Conservation (phyloP, 2,113 vertebrate species). For the Chaetodon trifascialis region DNA sequence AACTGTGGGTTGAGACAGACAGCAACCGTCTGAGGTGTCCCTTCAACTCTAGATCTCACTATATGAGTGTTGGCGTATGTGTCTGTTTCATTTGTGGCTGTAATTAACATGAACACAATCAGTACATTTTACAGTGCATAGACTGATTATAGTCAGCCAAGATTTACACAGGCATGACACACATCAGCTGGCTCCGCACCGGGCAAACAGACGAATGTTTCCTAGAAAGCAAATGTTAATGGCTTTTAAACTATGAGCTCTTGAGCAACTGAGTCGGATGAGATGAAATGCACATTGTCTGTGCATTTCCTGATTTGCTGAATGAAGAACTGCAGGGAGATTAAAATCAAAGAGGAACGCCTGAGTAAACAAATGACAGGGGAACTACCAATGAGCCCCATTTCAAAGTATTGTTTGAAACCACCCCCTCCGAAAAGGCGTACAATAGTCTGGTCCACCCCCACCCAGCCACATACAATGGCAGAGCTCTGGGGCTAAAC, state of each 20-base stretch:
- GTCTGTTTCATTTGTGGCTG: neutral
- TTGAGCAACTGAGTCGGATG: neutral
- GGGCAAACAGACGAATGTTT: neutral
- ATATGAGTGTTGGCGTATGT: neutral
- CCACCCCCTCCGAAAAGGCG: constrained; percentile 31
- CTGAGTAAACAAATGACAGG: constrained; percentile 64
- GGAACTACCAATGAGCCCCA: constrained; percentile 55
- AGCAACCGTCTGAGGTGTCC: neutral
- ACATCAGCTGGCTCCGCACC: neutral
- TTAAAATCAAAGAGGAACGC: constrained; percentile 68
- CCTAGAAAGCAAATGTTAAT: neutral
- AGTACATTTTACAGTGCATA: neutral
- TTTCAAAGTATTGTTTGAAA: constrained; percentile 72
- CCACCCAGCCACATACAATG: constrained; percentile 62
- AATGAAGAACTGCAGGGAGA: constrained; percentile 54
- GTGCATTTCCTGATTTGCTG: constrained; percentile 44
- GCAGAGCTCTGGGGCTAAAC: constrained; percentile 16
- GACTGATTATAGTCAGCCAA: neutral
- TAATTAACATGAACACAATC: neutral
- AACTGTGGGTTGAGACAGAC: constrained; percentile 27
- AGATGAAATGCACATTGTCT: constrained; percentile 8
- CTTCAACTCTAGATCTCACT: neutral
- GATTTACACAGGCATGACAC: neutral
- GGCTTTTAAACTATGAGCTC: neutral
- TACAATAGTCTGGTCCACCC: constrained; percentile 64